Base-by-base conservation (phyloP, 2,113 vertebrate genomes). In the Rynchops niger region DNA sequence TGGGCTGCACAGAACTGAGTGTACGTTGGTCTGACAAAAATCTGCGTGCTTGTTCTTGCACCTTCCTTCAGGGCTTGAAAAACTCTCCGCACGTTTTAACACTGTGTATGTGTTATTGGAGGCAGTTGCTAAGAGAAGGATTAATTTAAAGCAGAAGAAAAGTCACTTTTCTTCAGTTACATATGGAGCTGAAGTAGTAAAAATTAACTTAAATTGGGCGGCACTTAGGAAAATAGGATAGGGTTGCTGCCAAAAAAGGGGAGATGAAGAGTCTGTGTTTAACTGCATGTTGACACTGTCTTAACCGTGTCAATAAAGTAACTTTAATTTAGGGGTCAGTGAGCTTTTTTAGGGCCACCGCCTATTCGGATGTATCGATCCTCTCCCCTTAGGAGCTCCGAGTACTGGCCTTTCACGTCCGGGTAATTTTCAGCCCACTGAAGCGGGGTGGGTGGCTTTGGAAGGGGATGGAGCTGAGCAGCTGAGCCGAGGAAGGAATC, bases 111-210 rank as follows among this genome's bases (percentile, higher is more conserved):
- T 79, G 87, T 73, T 93, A 82, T 58, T 88, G 93, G 67, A 92
- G 62, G 91, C 78, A 47, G 96, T 94, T 96, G 91, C 93, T 94
- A 93, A 79, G 86, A 73, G 82, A 43, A 70, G 71, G 82, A 65
- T 63, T 86, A 63, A 83, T 91, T 76, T 69, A 82, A 91, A 89
- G 84, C 72, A 69, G 87, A 73, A 78, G 89, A 76, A 90, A 77
- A 66, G 27, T 82, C 16, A 2, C 49, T 49, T 74, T 81, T 49
- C 20, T 50, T 32, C 22, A 16, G 43, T 83, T 59, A 18, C 30
- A 42, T 11, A 9, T 9, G 88, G 61, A 78, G 94, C 53, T 92
- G 82, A 61, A 93, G 76, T 29, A 55, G 55, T 52, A 76, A 92
- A 92, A 91, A 92, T 92, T 40, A 85, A 63, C 56, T 80, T 62